Percentiles rank a stretch among this genome's conserved stretches.
phyloP scores from a whole-genome alignment of 2,113 vertebrate genomes.

The Sander lucioperca region DNA sequence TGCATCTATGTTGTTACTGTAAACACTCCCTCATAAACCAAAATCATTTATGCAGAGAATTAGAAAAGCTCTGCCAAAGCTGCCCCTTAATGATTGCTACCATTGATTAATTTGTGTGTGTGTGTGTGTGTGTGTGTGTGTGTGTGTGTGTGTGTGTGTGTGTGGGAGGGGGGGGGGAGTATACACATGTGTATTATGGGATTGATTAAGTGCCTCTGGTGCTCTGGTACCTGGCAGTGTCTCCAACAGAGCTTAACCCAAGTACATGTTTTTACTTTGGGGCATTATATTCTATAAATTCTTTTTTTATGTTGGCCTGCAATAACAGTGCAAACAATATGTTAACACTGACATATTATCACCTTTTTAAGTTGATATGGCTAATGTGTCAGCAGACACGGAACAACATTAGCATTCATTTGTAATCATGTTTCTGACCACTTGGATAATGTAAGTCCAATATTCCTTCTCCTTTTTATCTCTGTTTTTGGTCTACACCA shows the following conservation, averaged over 20 bases:
- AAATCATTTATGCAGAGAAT: constrained; percentile 53
- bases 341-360: neutral
- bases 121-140: constrained; percentile 1
- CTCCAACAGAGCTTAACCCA: neutral
- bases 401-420: neutral
- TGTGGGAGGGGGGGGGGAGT: neutral
- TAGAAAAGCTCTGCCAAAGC: constrained; percentile 49
- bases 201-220: neutral
- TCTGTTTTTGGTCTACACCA: neutral
- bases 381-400: neutral
- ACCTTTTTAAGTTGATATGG: neutral
- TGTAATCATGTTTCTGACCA: neutral
- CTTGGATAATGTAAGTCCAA: neutral
- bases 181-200: neutral
- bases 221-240: neutral
- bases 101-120: constrained; percentile 60
- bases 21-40: constrained; percentile 61
- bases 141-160: neutral
- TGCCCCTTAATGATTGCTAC: constrained; percentile 55
- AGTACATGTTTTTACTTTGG: neutral
- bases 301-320: neutral
- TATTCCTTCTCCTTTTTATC: neutral
- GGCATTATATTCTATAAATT: neutral
- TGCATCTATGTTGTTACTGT: constrained; percentile 49
- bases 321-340: neutral